phyloP scores from a whole-genome alignment of 92 coral and sea anemone genomes.

The Epizoanthus fatuus region DNA sequence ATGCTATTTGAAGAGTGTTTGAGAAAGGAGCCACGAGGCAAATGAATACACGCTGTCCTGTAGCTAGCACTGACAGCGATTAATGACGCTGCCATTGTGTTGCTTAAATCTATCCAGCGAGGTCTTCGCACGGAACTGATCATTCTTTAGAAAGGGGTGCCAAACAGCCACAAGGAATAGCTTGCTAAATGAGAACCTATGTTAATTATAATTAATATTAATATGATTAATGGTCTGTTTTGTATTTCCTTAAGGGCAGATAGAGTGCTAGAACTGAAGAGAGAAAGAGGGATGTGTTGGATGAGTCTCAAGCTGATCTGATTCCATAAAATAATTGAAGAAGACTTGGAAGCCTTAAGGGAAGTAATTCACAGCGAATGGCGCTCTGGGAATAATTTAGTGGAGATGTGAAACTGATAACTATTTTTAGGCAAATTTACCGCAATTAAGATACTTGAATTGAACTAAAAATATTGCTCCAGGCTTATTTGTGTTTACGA shows the following conservation, averaged over 20 bases:
- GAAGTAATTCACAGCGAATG: neutral
- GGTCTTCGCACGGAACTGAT: neutral
- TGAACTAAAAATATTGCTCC: conserved; percentile 10
- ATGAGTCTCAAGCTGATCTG: neutral
- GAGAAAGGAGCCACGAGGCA: neutral
- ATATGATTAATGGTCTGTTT: conserved; percentile 3
- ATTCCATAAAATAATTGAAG: neutral
- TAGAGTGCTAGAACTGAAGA: neutral
- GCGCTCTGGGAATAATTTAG: neutral
- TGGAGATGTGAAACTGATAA: neutral
- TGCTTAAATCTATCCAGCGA: neutral
- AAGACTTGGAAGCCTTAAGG: neutral
- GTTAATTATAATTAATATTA: neutral
- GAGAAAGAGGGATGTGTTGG: neutral
- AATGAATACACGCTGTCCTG: neutral
- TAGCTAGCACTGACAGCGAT: neutral
- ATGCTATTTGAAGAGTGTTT: neutral
- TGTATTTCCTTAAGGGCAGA: conserved; percentile 30
- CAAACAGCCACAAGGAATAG: neutral
- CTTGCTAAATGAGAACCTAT: neutral
- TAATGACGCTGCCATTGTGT: neutral
- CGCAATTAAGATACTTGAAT: neutral
- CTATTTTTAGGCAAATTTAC: neutral
- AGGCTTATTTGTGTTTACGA: conserved; percentile 15
- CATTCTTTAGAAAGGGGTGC: neutral